phyloP scores from a whole-genome alignment of 2,888 invertebrate genomes.

The Phania funesta region DNA sequence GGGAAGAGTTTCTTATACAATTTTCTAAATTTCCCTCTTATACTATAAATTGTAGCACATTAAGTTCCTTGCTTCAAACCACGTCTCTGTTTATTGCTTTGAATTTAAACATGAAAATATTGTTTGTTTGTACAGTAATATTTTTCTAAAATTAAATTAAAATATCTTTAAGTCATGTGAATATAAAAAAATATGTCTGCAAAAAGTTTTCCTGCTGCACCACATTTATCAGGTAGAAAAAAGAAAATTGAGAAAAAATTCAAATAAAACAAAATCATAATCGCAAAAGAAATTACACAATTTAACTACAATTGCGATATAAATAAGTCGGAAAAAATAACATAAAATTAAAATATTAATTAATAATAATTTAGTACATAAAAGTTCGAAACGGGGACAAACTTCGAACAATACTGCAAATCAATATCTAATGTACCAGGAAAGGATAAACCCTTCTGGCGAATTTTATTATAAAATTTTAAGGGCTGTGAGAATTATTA shows the following conservation, averaged over 20 bases:
- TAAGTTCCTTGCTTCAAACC: background rate
- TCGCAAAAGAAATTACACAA: slow-evolving; percentile 39
- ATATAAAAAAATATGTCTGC: background rate
- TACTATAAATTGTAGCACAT: too few relatives aligned
- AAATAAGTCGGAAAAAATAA: slow-evolving; percentile 7
- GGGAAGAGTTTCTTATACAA: too few relatives aligned
- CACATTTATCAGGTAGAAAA: background rate
- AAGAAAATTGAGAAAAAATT: slow-evolving; percentile 14
- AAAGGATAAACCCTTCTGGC: too few relatives aligned
- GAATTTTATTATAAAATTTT: too few relatives aligned
- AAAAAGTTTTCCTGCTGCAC: slow-evolving; percentile 32
- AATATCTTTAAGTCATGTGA: slow-evolving; percentile 30
- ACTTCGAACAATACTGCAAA: too few relatives aligned
- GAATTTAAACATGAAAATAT: background rate
- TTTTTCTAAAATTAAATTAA: slow-evolving; percentile 32
- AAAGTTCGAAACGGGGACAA: too few relatives aligned
- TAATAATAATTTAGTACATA: too few relatives aligned
- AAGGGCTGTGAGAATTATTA: too few relatives aligned
- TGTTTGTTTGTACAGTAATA: background rate
- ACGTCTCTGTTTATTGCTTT: background rate
- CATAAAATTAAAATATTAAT: too few relatives aligned
- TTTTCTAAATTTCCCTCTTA: too few relatives aligned
- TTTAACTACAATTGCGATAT: slow-evolving; percentile 46
- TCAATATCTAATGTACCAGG: too few relatives aligned
- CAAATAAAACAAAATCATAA: slow-evolving; percentile 28